Percentiles rank a stretch among this genome's conserved stretches.
Evolutionary conservation across 1,140 invertebrate genomes (phyloP).

Genomic region (Archegozetes longisetosus): DNA sequence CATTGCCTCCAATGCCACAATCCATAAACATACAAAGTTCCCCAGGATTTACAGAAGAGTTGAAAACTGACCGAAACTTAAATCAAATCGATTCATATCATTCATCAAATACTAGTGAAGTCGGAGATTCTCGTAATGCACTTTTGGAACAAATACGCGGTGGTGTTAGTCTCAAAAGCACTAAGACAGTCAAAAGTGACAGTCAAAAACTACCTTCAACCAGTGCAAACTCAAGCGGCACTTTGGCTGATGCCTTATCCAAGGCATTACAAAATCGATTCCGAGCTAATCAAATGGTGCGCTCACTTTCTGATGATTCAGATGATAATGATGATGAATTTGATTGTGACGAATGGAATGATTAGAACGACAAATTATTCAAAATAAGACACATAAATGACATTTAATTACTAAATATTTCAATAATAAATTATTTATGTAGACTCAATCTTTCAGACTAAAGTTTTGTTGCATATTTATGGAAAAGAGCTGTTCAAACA

Average conservation of each 20-base stretch:
- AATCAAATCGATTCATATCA: conserved; percentile 12
- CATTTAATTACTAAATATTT: too few species aligned
- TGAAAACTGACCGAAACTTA: conserved; percentile 10
- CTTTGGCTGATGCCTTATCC: conserved; percentile 53
- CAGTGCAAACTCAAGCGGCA: background rate
- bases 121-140: conserved; percentile 37
- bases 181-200: conserved; percentile 19
- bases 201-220: background rate
- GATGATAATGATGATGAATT: conserved; percentile 32
- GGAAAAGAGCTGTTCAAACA: too few species aligned
- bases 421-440: too few species aligned
- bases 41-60: conserved; percentile 18
- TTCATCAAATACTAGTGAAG: conserved; percentile 24
- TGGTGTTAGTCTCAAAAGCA: conserved; percentile 33
- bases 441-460: too few species aligned
- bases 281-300: conserved; percentile 40
- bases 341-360: conserved; percentile 1
- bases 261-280: conserved; percentile 53
- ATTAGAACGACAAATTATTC: background rate
- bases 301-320: conserved; percentile 26
- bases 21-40: background rate
- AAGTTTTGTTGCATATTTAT: too few species aligned
- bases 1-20: conserved; percentile 14
- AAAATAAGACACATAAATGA: too few species aligned
- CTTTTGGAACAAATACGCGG: conserved; percentile 60